phyloP scores from a whole-genome alignment of 1,140 invertebrate genomes.

The Formica exsecta region DNA sequence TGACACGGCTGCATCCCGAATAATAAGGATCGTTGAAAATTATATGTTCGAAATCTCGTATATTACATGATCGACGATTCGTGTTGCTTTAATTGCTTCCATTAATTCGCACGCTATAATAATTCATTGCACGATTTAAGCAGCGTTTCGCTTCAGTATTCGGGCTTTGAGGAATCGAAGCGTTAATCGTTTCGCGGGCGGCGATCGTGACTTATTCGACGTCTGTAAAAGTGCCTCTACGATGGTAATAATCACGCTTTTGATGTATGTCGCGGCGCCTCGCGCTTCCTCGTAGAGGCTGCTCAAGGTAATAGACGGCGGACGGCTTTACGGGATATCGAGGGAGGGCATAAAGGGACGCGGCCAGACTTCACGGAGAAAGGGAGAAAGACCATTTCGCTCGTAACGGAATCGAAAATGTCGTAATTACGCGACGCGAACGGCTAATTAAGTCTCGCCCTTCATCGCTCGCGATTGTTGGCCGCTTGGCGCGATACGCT shows the following conservation, averaged over 20 bases:
- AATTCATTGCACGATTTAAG: background rate
- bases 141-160: background rate
- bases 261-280: constrained; percentile 78
- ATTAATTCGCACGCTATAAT: background rate
- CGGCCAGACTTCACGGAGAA: constrained; percentile 4
- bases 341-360: constrained; percentile 21
- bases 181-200: constrained; percentile 11
- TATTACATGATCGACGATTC: background rate
- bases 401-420: constrained; percentile 56
- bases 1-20: background rate
- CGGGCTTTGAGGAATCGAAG: constrained; percentile 3
- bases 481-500: background rate
- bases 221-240: constrained; percentile 68
- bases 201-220: constrained; percentile 8
- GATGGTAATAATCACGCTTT: constrained; percentile 73
- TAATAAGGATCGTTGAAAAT: constrained; percentile 1
- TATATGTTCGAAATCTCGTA: background rate
- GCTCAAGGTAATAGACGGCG: constrained; percentile 26
- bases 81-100: background rate
- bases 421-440: constrained; percentile 45
- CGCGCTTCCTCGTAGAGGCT: constrained; percentile 61
- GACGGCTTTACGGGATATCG: constrained; percentile 44
- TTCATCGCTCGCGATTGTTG: constrained; percentile 4
- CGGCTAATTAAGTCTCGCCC: constrained; percentile 60
- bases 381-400: constrained; percentile 23